A percentile compares a stretch with the other conserved stretches of the same genome.
Evolutionary conservation across 2,888 invertebrate species (phyloP).

Genomic region (Adela reaumurella): DNA sequence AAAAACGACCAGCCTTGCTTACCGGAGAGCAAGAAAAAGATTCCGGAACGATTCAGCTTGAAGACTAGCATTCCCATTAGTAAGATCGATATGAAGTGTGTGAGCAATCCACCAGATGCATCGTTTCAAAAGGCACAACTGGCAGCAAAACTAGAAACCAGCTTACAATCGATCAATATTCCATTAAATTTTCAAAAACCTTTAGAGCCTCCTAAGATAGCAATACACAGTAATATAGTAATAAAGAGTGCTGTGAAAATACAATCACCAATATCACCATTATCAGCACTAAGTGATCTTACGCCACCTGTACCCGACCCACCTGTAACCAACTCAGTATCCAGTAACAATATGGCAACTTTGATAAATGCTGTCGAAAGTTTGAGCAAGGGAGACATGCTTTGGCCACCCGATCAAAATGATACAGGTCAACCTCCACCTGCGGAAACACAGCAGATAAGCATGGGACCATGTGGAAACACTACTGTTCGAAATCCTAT

Average conservation of each 20-base stretch:
- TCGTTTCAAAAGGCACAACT: constrained; percentile 17
- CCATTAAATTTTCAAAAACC: neutral
- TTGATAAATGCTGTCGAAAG: constrained; percentile 37
- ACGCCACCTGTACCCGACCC: neutral
- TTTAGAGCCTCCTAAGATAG: constrained; percentile 18
- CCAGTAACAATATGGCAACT: constrained; percentile 26
- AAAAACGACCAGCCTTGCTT: constrained; percentile 10
- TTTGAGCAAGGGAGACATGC: constrained; percentile 20
- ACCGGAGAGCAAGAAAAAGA: constrained; percentile 29
- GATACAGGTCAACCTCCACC: neutral
- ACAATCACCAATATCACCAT: too few species aligned
- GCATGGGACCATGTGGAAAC: too few species aligned
- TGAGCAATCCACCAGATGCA: constrained; percentile 24
- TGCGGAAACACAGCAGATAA: neutral
- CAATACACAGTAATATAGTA: constrained; percentile 43
- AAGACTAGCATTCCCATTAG: constrained; percentile 51
- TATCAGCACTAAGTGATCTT: neutral
- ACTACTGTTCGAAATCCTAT: too few species aligned
- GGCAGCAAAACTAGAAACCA: constrained; percentile 12
- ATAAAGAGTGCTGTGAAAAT: constrained; percentile 33
- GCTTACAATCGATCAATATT: constrained; percentile 12
- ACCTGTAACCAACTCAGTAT: neutral
- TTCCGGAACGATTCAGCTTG: constrained; percentile 35
- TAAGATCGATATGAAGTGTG: constrained; percentile 46
- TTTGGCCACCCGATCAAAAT: neutral